These are phyloP conservation scores for Cryptus viduatorius DNA, from an alignment of 2,888 invertebrate genomes.

Conservation along the genomic window DNA sequence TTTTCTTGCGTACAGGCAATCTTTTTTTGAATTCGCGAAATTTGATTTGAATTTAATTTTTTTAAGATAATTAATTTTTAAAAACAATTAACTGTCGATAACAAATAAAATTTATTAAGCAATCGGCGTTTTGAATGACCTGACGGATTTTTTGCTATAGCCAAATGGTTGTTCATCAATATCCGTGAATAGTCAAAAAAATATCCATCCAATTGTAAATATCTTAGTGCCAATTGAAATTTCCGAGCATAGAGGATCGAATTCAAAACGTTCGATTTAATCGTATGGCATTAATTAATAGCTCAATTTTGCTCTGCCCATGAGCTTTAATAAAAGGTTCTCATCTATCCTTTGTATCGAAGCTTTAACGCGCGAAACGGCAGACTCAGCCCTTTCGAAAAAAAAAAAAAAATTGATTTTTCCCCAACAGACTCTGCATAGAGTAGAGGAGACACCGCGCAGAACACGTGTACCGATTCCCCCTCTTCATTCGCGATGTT, in stretches of 20 bases:
- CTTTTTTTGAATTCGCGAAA: too few relatives aligned
- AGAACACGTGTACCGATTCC: background rate
- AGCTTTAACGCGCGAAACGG: background rate
- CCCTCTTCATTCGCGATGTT: slow-evolving; percentile 17
- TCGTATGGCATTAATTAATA: background rate
- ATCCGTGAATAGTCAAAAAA: too few relatives aligned
- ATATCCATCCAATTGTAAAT: background rate
- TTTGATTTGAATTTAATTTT: background rate
- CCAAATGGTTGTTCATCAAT: too few relatives aligned
- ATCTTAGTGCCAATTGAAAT: background rate
- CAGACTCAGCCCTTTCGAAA: background rate
- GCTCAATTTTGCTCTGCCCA: background rate
- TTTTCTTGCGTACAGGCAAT: background rate
- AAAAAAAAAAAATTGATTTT: slow-evolving; percentile 1
- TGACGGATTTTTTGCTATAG: background rate
- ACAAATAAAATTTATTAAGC: background rate
- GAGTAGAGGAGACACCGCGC: background rate
- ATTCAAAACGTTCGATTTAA: background rate
- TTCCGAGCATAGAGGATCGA: background rate
- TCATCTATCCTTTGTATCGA: background rate
- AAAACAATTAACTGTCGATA: background rate
- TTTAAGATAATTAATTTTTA: background rate
- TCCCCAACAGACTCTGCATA: background rate
- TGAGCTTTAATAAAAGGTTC: background rate
- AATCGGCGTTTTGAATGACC: background rate